Percentiles rank a stretch among this genome's conserved stretches.
Evolutionary conservation across 2,113 vertebrate species (phyloP).

Genomic region (Callipepla californica): DNA sequence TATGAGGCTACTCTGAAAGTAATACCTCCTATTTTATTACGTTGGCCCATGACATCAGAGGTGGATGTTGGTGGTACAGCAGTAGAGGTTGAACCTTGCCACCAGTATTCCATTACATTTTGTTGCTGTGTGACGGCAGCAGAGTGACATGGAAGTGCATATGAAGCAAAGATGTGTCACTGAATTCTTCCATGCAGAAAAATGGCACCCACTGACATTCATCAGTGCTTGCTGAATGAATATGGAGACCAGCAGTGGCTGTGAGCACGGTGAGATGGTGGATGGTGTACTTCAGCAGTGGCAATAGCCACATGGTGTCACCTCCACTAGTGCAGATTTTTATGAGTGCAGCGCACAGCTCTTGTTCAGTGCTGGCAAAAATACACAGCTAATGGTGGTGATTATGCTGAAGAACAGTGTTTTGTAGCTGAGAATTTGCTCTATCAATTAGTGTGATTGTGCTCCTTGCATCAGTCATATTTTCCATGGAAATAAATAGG

Average conservation of each 20-base stretch:
- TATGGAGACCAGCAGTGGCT: neutral
- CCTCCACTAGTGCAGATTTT: too few species aligned
- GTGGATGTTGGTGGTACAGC: neutral
- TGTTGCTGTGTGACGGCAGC: neutral
- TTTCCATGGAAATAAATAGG: neutral
- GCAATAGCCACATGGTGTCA: neutral
- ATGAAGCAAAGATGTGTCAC: neutral
- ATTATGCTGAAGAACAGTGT: neutral
- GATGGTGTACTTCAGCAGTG: neutral
- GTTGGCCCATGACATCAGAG: neutral
- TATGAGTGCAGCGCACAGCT: too few species aligned
- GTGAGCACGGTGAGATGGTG: too few species aligned
- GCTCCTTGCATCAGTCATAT: neutral
- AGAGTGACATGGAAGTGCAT: neutral
- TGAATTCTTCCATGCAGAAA: neutral
- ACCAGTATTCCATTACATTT: neutral
- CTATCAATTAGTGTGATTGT: neutral
- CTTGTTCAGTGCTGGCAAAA: too few species aligned
- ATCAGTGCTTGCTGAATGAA: neutral
- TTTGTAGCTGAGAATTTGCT: neutral
- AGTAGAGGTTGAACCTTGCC: neutral
- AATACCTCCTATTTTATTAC: neutral
- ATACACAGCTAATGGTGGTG: neutral
- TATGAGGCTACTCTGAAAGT: neutral
- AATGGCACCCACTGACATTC: neutral